Percentiles rank a stretch among this genome's conserved stretches.
Evolutionary conservation across 2,888 invertebrate species (phyloP).

Genomic region (Trissolcus japonicus): DNA sequence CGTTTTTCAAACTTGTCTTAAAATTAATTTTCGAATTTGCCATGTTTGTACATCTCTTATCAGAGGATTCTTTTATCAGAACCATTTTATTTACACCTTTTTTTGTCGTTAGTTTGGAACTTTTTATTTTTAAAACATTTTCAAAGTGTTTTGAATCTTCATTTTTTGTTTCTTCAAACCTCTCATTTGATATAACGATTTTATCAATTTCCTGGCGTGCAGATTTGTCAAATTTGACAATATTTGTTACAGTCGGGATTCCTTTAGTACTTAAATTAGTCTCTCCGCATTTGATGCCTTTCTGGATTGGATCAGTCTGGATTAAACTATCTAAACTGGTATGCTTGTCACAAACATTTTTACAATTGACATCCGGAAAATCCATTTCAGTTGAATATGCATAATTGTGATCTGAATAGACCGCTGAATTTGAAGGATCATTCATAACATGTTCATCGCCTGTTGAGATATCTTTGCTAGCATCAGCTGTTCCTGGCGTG

Average conservation of each 20-base stretch:
- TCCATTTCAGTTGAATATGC: background rate
- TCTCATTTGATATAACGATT: background rate
- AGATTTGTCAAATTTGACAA: too few species aligned
- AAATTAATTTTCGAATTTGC: too few species aligned
- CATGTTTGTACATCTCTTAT: too few species aligned
- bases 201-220: too few species aligned
- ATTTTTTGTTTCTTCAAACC: background rate
- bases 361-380: too few species aligned
- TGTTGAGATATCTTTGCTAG: background rate
- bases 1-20: background rate
- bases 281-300: background rate
- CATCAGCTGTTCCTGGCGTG: constrained; percentile 25
- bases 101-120: too few species aligned
- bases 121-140: too few species aligned
- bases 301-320: background rate
- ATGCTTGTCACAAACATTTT: too few species aligned
- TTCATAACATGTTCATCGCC: background rate
- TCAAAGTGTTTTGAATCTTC: background rate
- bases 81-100: too few species aligned
- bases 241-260: background rate
- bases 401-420: constrained; percentile 7
- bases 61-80: too few species aligned
- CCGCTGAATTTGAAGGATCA: background rate
- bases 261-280: background rate
- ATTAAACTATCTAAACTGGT: background rate